Evolutionary conservation across 2,888 invertebrate species (phyloP).

Genomic region (Andrena praecox): DNA sequence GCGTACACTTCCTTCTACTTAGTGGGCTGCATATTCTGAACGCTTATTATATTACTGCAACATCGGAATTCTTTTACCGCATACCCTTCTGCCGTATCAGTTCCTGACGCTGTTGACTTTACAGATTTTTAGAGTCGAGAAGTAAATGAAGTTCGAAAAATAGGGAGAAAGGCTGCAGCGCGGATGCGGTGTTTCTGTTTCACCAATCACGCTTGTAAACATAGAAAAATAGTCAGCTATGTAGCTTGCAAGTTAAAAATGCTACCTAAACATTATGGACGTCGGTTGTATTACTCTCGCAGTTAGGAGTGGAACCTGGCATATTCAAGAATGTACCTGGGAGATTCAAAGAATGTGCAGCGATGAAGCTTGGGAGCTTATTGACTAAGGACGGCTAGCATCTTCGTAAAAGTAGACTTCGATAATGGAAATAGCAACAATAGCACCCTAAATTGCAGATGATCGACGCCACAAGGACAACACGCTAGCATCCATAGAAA

Average conservation of each 20-base stretch:
- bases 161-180: not conserved
- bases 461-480: too few relatives aligned
- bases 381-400: too few relatives aligned
- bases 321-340: not conserved
- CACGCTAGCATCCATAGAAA: too few relatives aligned
- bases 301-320: not conserved
- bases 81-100: too few relatives aligned
- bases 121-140: constrained; percentile 11
- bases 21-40: too few relatives aligned
- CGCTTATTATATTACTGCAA: too few relatives aligned
- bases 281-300: not conserved
- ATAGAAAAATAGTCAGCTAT: not conserved
- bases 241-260: not conserved
- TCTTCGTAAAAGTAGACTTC: too few relatives aligned
- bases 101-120: not conserved
- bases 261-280: not conserved
- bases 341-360: not conserved
- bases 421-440: too few relatives aligned
- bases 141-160: not conserved
- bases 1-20: too few relatives aligned
- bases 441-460: too few relatives aligned
- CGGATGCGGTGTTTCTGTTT: not conserved
- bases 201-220: not conserved
- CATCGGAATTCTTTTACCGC: too few relatives aligned
- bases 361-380: not conserved